A percentile compares a stretch with the other conserved stretches of the same genome.
phyloP scores from a whole-genome alignment of 2,113 vertebrate genomes.

The Hirundichthys speculiger region DNA sequence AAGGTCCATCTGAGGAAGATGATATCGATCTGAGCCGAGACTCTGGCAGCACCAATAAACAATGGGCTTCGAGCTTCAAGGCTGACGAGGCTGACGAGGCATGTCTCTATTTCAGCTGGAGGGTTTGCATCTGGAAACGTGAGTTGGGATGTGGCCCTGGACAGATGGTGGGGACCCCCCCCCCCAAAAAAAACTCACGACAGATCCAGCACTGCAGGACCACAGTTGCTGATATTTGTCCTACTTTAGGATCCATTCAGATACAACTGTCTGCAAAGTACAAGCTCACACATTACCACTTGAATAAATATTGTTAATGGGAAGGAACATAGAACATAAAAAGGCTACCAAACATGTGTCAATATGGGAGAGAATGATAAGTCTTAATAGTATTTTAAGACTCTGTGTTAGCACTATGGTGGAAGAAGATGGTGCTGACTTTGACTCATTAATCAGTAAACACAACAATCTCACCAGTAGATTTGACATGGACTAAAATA shows the following conservation, averaged over 20 bases:
- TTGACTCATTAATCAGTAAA: conserved; percentile 62
- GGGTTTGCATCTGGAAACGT: conserved; percentile 58
- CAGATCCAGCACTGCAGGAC: conserved; percentile 1
- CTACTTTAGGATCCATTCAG: conserved; percentile 15
- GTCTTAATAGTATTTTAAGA: conserved; percentile 61
- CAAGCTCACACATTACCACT: conserved; percentile 13
- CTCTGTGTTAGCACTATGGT: conserved; percentile 61
- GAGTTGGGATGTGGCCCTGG: conserved; percentile 49
- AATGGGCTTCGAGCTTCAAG: conserved; percentile 75
- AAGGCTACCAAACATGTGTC: conserved; percentile 49
- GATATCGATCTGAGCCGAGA: conserved; percentile 73
- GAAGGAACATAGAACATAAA: conserved; percentile 41
- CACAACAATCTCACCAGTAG: conserved; percentile 53
- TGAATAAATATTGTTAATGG: conserved; percentile 57
- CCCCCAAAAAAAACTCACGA: too few species aligned
- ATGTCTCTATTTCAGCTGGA: conserved; percentile 68
- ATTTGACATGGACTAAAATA: conserved; percentile 52
- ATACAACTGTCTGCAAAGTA: conserved; percentile 22
- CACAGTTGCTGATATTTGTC: conserved; percentile 8
- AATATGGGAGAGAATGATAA: conserved; percentile 29
- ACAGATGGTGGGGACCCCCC: conserved; percentile 47
- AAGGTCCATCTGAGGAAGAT: conserved; percentile 69
- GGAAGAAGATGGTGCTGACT: conserved; percentile 44
- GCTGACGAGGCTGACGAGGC: conserved; percentile 74
- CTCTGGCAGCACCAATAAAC: conserved; percentile 78